phyloP scores from a whole-genome alignment of 2,797 vertebrate genomes.

The Nothura maculosa region DNA sequence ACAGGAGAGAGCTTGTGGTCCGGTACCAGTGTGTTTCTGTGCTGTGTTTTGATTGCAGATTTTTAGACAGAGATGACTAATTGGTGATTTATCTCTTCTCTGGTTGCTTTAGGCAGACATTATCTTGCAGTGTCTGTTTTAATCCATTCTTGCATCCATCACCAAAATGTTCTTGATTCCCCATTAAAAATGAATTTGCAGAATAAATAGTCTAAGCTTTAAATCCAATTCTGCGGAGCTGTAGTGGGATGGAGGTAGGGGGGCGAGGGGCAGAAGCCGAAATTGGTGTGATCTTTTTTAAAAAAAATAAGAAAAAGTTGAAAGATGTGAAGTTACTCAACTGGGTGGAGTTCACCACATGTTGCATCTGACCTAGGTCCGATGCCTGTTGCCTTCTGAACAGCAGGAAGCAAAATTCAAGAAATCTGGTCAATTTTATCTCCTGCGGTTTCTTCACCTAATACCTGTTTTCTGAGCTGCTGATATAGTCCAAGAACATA shows the following conservation, averaged over 20 bases:
- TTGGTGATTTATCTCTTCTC: conserved; percentile 4
- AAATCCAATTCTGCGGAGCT: not conserved
- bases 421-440: not conserved
- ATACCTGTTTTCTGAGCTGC: not conserved
- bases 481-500: not conserved
- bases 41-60: not conserved
- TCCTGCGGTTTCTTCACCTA: not conserved
- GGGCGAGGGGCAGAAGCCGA: not conserved
- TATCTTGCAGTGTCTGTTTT: conserved; percentile 19
- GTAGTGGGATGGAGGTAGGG: not conserved
- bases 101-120: conserved; percentile 16
- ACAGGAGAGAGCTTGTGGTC: not conserved
- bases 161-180: conserved; percentile 24
- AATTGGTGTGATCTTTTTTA: not conserved
- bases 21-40: not conserved
- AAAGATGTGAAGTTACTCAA: not conserved
- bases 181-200: not conserved
- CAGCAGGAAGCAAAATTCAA: not conserved
- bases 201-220: not conserved
- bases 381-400: not conserved
- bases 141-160: conserved; percentile 43
- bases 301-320: not conserved
- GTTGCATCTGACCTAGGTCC: not conserved
- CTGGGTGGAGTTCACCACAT: not conserved
- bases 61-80: not conserved